Evolutionary conservation across 2,113 vertebrate species (phyloP), one percentile per base, ranked within the genome.

Genomic region (Otocyon megalotis): DNA sequence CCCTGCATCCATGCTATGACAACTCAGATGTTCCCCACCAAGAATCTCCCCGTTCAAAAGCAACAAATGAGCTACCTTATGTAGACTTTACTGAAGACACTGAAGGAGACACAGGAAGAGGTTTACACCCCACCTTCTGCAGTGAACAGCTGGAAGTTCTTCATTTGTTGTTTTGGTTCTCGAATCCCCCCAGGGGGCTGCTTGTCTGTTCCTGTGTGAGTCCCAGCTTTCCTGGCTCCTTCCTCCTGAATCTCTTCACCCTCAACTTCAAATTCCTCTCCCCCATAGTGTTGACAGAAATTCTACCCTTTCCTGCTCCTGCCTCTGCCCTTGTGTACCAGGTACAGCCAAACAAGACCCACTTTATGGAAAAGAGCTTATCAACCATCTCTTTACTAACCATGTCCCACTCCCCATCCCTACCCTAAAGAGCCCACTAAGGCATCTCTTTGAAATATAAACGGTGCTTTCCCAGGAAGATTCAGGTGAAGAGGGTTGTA

Each of bases 401-500:
- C 35, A 50, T 15, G 22, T 37, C n/a, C 76, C 74, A 67, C 24
- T 26, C 6, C 17, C 43, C 20, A 6, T 10, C 13, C 35, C 54
- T 50, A 7, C 43, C 9, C 11, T 5, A 81, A 79, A 74, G 13
- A 37, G n/a, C 24, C 32, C 6, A 32, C 56, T 28, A 67, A 80
- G 28, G 8, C 19, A 9, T 60, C 16, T 22, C 19, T 63, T 65
- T 56, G 3, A 16, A 67, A 93, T 20, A n/a, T 50, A 67, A 32
- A 58, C 1, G 0, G 13, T 16, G 1, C 35, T 30, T 2, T 3
- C 0, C 3, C 54, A 71, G 32, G 20, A 65, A 19, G n/a, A 62
- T 16, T 77, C 15, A 1, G 1, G 20, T 32, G 8, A 77, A 84
- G 67, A 19, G 54, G 54, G 10, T 17, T 8, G 2, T 30, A 7